Percentiles rank a stretch among this genome's conserved stretches.
phyloP scores from a whole-genome alignment of 2,797 vertebrate species.

The Odontamblyopus lacepedii region DNA sequence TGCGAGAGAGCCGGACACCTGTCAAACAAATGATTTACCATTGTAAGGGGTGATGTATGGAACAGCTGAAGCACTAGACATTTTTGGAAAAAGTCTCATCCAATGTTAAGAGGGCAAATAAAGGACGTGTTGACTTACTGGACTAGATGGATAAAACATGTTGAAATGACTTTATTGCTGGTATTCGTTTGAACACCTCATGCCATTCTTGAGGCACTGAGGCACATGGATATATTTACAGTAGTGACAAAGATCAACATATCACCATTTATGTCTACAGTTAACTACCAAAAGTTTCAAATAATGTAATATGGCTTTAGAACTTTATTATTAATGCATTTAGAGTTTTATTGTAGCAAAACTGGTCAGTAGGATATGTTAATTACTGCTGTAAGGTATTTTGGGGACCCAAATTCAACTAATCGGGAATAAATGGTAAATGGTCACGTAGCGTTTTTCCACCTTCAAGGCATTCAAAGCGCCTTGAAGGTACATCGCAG shows the following conservation, averaged over 20 bases:
- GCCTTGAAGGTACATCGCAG: too few species aligned
- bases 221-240: neutral
- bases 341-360: too few species aligned
- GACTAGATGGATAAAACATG: constrained; percentile 32
- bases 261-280: neutral
- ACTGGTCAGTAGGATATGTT: too few species aligned
- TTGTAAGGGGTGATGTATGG: constrained; percentile 50
- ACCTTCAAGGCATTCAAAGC: too few species aligned
- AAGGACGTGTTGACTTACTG: constrained; percentile 36
- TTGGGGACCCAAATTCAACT: too few species aligned
- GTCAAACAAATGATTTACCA: constrained; percentile 53
- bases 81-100: constrained; percentile 45
- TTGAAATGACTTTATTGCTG: constrained; percentile 37
- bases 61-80: constrained; percentile 45
- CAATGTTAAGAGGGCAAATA: constrained; percentile 47
- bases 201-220: neutral
- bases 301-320: too few species aligned
- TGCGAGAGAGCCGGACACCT: constrained; percentile 42
- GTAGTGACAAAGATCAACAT: neutral
- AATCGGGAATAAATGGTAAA: too few species aligned
- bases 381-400: too few species aligned
- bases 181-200: constrained; percentile 38
- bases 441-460: too few species aligned
- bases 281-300: too few species aligned
- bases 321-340: too few species aligned